These are phyloP conservation scores for Ophiothrix spiculata DNA, from an alignment of 35 echinoderm and acorn worm species.

Conservation along the genomic window DNA sequence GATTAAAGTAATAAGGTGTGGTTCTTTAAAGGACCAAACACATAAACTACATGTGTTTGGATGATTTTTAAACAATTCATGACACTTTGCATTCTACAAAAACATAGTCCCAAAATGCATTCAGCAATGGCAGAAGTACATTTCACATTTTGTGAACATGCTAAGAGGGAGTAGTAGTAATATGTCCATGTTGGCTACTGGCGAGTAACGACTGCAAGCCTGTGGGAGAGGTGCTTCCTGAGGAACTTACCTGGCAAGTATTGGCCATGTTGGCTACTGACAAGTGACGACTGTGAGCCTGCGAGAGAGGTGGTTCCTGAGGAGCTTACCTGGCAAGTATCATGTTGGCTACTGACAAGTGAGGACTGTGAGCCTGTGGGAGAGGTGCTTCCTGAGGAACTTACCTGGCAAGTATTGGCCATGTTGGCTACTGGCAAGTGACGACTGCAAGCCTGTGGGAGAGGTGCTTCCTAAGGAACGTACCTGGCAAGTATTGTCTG, in stretches of 20 bases:
- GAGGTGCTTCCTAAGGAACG: neutral
- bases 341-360: conserved; percentile 1
- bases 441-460: neutral
- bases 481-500: too few relatives aligned
- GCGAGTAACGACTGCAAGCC: neutral
- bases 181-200: conserved; percentile 4
- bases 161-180: too few relatives aligned
- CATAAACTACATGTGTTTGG: too few relatives aligned
- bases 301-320: neutral
- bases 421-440: conserved; percentile 8
- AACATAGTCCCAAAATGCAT: too few relatives aligned
- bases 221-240: neutral
- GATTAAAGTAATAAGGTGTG: too few relatives aligned
- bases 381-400: neutral
- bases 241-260: neutral
- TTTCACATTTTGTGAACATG: too few relatives aligned
- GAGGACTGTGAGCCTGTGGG: conserved; percentile 3
- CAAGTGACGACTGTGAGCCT: conserved; percentile 4
- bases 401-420: neutral
- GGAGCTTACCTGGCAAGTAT: too few relatives aligned
- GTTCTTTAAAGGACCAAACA: too few relatives aligned
- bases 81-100: too few relatives aligned
- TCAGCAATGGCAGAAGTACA: too few relatives aligned
- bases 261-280: conserved; percentile 1
- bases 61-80: too few relatives aligned